phyloP scores from a whole-genome alignment of 2,888 invertebrate species.

The Ectobius pallidus region DNA sequence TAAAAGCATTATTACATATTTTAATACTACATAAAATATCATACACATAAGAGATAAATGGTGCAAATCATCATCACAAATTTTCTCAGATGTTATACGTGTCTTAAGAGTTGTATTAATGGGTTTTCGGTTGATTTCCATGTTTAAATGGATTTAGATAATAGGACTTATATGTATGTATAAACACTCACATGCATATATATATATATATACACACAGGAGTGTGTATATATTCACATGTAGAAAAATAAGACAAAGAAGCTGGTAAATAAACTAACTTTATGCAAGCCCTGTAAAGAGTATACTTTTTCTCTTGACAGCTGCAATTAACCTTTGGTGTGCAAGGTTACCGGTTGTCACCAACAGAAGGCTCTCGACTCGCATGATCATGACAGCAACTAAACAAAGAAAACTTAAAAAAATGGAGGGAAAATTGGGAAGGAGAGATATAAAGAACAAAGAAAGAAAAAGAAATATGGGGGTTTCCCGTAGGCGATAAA shows the following conservation, averaged over 20 bases:
- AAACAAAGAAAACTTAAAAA: conserved; percentile 27
- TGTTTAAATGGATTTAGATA: too few species aligned
- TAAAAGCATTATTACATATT: too few species aligned
- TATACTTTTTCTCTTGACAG: conserved; percentile 33
- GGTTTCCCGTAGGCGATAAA: conserved; percentile 38
- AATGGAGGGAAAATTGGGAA: conserved; percentile 18
- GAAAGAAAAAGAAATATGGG: not conserved
- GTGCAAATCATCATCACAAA: too few species aligned
- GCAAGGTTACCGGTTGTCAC: conserved; percentile 38
- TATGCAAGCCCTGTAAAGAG: not conserved
- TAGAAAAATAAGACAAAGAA: conserved; percentile 15
- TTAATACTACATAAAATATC: too few species aligned
- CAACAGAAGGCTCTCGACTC: conserved; percentile 24
- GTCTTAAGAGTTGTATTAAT: too few species aligned
- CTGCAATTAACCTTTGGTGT: conserved; percentile 37
- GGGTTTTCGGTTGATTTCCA: too few species aligned
- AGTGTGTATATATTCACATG: not conserved
- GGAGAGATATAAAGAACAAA: not conserved
- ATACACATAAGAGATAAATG: too few species aligned
- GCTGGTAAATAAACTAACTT: conserved; percentile 36
- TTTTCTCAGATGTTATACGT: too few species aligned
- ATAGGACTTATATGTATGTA: too few species aligned
- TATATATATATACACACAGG: too few species aligned
- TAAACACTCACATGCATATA: too few species aligned
- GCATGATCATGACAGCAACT: conserved; percentile 36